phyloP scores from a whole-genome alignment of 2,888 invertebrate species.

The Agrotis ipsilon region DNA sequence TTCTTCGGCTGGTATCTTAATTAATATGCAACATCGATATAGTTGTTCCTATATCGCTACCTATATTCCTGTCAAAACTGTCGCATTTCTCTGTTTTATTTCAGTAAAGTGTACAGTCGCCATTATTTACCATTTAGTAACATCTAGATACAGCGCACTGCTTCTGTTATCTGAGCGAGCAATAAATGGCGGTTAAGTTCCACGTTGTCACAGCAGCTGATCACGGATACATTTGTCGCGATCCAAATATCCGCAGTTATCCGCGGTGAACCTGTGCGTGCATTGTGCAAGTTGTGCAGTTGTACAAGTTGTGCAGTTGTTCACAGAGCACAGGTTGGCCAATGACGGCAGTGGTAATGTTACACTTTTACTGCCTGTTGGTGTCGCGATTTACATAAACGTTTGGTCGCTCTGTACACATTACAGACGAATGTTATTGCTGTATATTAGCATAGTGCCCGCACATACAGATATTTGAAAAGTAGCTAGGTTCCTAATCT shows the following conservation, averaged over 20 bases:
- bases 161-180: not conserved
- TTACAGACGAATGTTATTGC: slow-evolving; percentile 22
- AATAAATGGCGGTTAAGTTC: slow-evolving; percentile 3
- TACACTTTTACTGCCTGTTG: slow-evolving; percentile 2
- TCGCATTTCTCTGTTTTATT: not conserved
- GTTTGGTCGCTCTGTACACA: slow-evolving; percentile 18
- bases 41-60: not conserved
- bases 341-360: slow-evolving; percentile 2
- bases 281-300: slow-evolving; percentile 16
- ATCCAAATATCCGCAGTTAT: slow-evolving; percentile 6
- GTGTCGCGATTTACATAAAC: slow-evolving; percentile 17
- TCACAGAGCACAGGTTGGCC: slow-evolving; percentile 18
- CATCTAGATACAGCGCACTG: not conserved
- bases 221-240: slow-evolving; percentile 14
- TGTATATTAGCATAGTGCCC: slow-evolving; percentile 12
- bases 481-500: not conserved
- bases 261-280: not conserved
- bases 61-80: not conserved
- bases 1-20: not conserved
- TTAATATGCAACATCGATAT: not conserved
- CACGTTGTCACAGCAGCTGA: not conserved
- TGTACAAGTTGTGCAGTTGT: slow-evolving; percentile 5
- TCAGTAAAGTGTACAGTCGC: not conserved
- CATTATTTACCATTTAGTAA: slow-evolving; percentile 3
- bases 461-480: not conserved